Percentiles rank a stretch among this genome's conserved stretches.
These are phyloP conservation scores for Orientallactaga bullata DNA, from an alignment of 2,113 vertebrate genomes.

Conservation along the genomic window DNA sequence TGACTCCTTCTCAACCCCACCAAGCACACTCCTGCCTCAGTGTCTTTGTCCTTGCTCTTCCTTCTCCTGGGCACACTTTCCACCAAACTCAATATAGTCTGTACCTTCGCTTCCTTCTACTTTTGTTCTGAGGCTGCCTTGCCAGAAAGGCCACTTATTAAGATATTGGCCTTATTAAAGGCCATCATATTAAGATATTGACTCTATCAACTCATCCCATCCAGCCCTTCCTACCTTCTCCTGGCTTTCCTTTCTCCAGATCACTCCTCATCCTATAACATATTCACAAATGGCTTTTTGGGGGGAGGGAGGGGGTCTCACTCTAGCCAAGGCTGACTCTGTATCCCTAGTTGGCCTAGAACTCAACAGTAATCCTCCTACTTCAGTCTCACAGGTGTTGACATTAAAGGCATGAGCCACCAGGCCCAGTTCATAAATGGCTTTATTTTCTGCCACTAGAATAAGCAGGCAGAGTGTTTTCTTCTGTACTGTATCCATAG, in stretches of 20 bases:
- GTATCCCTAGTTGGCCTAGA: too few relatives aligned
- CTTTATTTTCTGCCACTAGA: conserved; percentile 18
- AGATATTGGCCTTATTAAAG: too few relatives aligned
- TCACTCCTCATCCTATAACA: background rate
- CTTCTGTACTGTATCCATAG: background rate
- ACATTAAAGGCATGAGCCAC: too few relatives aligned
- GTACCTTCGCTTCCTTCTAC: background rate
- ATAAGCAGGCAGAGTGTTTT: background rate
- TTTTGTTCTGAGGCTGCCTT: background rate
- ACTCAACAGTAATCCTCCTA: too few relatives aligned
- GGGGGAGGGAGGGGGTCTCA: too few relatives aligned
- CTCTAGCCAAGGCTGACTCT: too few relatives aligned
- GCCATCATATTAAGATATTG: background rate
- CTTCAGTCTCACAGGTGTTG: too few relatives aligned
- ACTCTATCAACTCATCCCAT: background rate
- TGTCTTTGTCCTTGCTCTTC: background rate
- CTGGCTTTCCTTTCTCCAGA: background rate
- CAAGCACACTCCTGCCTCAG: background rate
- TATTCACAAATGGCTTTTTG: background rate
- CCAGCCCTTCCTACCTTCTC: background rate
- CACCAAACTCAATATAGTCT: background rate
- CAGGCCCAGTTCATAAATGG: background rate
- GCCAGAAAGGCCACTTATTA: conserved; percentile 2
- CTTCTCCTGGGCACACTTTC: background rate
- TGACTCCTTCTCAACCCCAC: background rate